Conservation (phyloP, 2,113 vertebrate species). For the Centropus unirufus region DNA sequence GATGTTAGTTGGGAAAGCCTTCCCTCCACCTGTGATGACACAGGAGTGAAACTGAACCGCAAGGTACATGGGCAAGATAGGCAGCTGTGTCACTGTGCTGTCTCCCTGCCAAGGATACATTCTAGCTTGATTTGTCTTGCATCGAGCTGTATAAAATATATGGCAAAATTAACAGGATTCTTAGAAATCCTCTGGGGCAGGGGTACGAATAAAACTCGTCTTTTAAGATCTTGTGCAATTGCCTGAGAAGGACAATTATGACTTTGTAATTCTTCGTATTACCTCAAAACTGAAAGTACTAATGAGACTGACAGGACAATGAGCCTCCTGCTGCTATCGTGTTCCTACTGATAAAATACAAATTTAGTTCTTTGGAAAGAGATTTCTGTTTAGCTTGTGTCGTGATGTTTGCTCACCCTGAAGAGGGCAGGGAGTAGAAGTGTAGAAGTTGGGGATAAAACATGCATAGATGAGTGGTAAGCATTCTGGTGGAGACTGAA, state of each 20-base stretch:
- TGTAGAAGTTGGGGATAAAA: background rate
- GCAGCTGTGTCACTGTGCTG: background rate
- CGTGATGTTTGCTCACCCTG: background rate
- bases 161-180: background rate
- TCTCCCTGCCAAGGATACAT: background rate
- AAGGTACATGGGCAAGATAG: background rate
- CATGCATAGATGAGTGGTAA: accelerated
- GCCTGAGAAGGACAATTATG: background rate
- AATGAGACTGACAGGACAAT: background rate
- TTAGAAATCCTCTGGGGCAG: background rate
- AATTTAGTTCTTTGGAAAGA: background rate
- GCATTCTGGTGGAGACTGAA: background rate
- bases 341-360: background rate
- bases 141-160: background rate
- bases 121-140: background rate
- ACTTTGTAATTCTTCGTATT: background rate
- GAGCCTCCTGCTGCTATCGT: background rate
- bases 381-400: accelerated
- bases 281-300: background rate
- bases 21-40: background rate
- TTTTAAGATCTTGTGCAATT: background rate
- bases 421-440: background rate
- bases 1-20: background rate
- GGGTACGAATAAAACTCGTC: background rate
- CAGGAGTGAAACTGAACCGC: background rate